phyloP scores from a whole-genome alignment of 2,797 vertebrate genomes.

The Macropodus opercularis region DNA sequence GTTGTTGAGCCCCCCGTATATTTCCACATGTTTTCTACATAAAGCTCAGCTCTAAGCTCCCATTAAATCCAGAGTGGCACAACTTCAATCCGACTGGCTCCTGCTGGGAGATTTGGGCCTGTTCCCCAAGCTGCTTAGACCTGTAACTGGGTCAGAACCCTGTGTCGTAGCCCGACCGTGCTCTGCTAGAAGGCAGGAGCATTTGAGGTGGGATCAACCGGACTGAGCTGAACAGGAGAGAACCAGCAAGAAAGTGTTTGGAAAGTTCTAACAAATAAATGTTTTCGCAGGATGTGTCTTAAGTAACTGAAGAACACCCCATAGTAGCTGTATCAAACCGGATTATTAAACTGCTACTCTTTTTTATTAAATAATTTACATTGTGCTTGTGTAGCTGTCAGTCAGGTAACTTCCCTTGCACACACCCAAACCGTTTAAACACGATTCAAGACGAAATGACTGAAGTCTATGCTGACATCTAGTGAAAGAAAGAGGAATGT shows the following conservation, averaged over 20 bases:
- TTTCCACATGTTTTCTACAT: conserved; percentile 41
- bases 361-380: background rate
- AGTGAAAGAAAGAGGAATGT: conserved; percentile 53
- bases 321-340: too few species aligned
- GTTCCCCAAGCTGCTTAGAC: conserved; percentile 71
- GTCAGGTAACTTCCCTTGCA: background rate
- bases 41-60: conserved; percentile 32
- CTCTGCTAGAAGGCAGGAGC: conserved; percentile 18
- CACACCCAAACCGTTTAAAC: background rate
- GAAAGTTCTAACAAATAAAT: too few species aligned
- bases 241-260: conserved; percentile 28
- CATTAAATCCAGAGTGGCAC: conserved; percentile 27
- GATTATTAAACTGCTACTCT: background rate
- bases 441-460: background rate
- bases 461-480: conserved; percentile 67
- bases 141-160: conserved; percentile 66
- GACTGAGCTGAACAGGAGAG: conserved; percentile 4
- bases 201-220: conserved; percentile 28
- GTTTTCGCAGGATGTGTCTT: too few species aligned
- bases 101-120: conserved; percentile 50
- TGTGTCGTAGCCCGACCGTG: conserved; percentile 12
- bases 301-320: too few species aligned
- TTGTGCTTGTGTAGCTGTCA: background rate
- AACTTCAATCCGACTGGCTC: conserved; percentile 48
- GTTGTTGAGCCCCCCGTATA: conserved; percentile 10